Conservation (phyloP, 1,140 invertebrate species). For the Drosophila oshimai region DNA sequence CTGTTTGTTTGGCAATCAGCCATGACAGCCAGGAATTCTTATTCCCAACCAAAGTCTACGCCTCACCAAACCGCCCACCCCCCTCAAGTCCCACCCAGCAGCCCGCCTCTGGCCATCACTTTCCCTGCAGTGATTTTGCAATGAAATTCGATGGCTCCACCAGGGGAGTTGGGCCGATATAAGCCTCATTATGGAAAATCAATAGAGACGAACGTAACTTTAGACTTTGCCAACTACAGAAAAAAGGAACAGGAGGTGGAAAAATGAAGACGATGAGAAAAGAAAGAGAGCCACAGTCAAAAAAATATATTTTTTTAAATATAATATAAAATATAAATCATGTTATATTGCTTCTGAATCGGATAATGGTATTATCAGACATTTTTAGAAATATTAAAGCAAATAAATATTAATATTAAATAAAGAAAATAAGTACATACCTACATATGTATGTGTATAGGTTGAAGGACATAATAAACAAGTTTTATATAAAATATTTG, state of each 20-base stretch:
- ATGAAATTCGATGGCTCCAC: slow-evolving; percentile 29
- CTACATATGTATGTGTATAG: too few relatives aligned
- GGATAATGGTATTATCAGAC: too few relatives aligned
- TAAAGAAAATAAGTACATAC: too few relatives aligned
- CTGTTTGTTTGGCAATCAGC: slow-evolving; percentile 30
- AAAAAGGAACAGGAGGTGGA: not conserved
- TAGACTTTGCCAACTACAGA: slow-evolving; percentile 41
- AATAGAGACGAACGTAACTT: slow-evolving; percentile 59
- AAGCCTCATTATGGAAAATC: slow-evolving; percentile 60
- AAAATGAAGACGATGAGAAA: not conserved
- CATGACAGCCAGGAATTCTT: slow-evolving; percentile 38
- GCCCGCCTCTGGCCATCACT: not conserved
- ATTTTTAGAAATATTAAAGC: too few relatives aligned
- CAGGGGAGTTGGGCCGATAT: slow-evolving; percentile 22
- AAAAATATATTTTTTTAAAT: too few relatives aligned
- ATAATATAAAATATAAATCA: too few relatives aligned
- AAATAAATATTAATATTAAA: too few relatives aligned
- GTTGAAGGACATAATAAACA: too few relatives aligned
- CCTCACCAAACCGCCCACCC: not conserved
- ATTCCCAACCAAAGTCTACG: slow-evolving; percentile 1
- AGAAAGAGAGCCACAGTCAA: not conserved
- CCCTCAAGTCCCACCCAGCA: not conserved
- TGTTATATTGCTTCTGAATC: too few relatives aligned
- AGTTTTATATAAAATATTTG: too few relatives aligned
- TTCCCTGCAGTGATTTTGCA: slow-evolving; percentile 39